phyloP scores from a whole-genome alignment of 2,888 invertebrate genomes.

The Odontomyia ornata region DNA sequence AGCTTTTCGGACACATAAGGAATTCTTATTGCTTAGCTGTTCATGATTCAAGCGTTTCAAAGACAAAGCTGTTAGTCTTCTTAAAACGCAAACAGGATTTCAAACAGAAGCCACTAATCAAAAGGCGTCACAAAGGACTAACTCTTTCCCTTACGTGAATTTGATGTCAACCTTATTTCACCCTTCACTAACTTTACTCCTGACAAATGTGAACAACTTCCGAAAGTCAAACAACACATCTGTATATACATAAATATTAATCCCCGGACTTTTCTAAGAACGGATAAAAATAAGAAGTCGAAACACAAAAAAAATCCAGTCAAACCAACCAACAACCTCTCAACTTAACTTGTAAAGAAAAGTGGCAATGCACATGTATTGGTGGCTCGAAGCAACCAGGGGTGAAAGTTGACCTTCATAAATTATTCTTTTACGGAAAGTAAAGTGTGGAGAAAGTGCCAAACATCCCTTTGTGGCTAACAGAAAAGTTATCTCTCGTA shows the following conservation, averaged over 20 bases:
- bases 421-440: constrained; percentile 34
- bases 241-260: constrained; percentile 22
- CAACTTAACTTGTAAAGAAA: neutral
- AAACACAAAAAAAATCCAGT: neutral
- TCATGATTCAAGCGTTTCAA: too few relatives aligned
- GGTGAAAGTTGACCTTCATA: constrained; percentile 35
- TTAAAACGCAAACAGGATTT: too few relatives aligned
- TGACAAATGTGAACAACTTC: constrained; percentile 2
- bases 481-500: constrained; percentile 32
- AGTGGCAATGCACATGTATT: neutral
- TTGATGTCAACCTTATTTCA: neutral
- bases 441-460: neutral
- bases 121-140: too few relatives aligned
- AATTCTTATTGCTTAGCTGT: too few relatives aligned
- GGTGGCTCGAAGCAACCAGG: neutral
- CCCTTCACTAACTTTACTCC: neutral
- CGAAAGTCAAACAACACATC: constrained; percentile 10
- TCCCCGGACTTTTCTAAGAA: neutral
- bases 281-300: constrained; percentile 21
- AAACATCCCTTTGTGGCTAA: constrained; percentile 38
- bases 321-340: neutral
- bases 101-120: too few relatives aligned
- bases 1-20: too few relatives aligned
- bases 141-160: too few relatives aligned
- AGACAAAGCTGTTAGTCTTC: too few relatives aligned